Base-by-base conservation (phyloP, 2,888 invertebrate species). In the Perithous albicinctus region DNA sequence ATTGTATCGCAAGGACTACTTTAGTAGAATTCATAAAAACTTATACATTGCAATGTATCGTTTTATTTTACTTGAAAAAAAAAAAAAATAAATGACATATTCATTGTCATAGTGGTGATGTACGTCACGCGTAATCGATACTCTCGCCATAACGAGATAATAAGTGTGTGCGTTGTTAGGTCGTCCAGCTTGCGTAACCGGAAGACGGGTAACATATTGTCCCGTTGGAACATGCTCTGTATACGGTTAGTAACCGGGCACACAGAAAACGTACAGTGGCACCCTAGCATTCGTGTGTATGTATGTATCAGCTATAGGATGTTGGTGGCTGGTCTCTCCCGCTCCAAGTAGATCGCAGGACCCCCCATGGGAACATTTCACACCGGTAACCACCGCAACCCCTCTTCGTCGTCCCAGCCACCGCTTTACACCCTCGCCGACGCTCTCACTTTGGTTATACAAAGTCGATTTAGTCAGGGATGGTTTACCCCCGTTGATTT, bases 361-460 rank as follows among this genome's bases (percentile, higher is more conserved):
- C 91, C 92, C 92, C 92, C 91, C 92, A 92, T 92, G 92, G 92
- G 92, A 92, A 92, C 89, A 92, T 92, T 92, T 92, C 92, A 92
- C 92, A 91, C 92, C 92, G 92, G 92, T 91, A 92, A 92, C 92
- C 92, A 90, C 92, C 88, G 88, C 89, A 86, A 89, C 87, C 87
- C n/a, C 88, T 79, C 76, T 61, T 74, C 51, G 85, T 77, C 77
- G 81, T 64, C 73, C 74, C 77, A 56, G 70, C 78, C 78, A 43
- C 66, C 72, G 78, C 80, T 81, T 80, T 73, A n/a, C 67, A 63
- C 80, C 81, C 78, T 78, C 69, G 41, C 46, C 51, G 48, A 32
- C 80, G 67, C 75, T 83, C 83, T 67, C 64, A 89, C 87, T 90
- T 91, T 89, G 89, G 88, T 89, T 89, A 89, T 88, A 89, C 88